Base-by-base conservation (phyloP, 2,888 invertebrate genomes). In the Drosophila paranaensis region DNA sequence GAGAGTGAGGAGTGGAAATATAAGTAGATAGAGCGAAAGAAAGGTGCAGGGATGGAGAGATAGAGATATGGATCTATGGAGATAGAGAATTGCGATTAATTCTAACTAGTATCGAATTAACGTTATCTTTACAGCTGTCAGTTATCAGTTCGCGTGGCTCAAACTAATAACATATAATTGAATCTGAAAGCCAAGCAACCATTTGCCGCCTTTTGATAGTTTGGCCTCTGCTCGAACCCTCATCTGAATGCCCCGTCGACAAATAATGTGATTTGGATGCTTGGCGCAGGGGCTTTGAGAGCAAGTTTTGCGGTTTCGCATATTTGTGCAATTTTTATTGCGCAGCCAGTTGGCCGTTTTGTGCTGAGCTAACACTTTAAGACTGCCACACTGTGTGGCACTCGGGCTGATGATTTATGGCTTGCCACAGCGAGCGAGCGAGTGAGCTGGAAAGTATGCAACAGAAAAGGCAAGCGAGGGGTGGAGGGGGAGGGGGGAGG, bases 281-380 rank as follows among this genome's bases (percentile, higher is more conserved):
- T 65, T 58, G 37, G 40, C 20, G 33, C 9, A 10, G 37, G 27
- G 35, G 42, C 43, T 48, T 50, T 42, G 69, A 43, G 54, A 43
- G 54, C 10, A 46, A 25, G 40, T 55, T 45, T 50, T 54, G 40
- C 9, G 46, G 37, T 58, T 50, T 11, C 62, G n/a, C 63, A 66
- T 40, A 71, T 78, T 78, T 70, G 63, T 77, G 79, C 61, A 64
- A 58, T 67, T 77, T 71, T 67, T 74, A 78, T 78, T 46, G 58
- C 74, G 8, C 53, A 51, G 37, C n/a, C 53, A 35, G 57, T 64
- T 61, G 70, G 30, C 60, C 61, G 57, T 72, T 83, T 76, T 80
- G 72, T 78, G 81, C 77, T 73, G 77, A 80, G 67, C 80, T 81
- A 77, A 81, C 81, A 85, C 86, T 82, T 88, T 82, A 85, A 82